phyloP scores from a whole-genome alignment of 2,797 vertebrate species.

The Amazona ochrocephala region DNA sequence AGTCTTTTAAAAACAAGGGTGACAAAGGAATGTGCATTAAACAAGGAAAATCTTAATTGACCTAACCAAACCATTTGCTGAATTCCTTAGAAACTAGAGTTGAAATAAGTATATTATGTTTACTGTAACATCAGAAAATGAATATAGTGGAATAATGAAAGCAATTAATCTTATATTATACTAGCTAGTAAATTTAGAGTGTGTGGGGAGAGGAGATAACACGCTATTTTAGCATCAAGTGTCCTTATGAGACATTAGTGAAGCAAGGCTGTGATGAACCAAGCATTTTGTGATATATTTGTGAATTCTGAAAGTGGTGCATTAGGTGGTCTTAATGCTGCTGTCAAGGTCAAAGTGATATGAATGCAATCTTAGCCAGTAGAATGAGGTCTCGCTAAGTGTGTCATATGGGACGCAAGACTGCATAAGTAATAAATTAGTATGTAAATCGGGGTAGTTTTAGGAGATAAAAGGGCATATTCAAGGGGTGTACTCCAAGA shows the following conservation, averaged over 20 bases:
- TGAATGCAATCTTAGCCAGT: neutral
- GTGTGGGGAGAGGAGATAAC: neutral
- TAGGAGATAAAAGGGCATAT: neutral
- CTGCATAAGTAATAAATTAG: slow-evolving; percentile 6
- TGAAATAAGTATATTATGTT: neutral
- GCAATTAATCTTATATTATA: slow-evolving; percentile 15
- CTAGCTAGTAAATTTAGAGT: neutral
- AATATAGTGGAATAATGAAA: neutral
- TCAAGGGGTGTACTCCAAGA: neutral
- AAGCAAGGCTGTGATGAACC: neutral
- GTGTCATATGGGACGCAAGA: neutral
- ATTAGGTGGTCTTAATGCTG: neutral
- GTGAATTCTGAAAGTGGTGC: neutral
- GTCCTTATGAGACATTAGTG: neutral
- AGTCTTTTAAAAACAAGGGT: neutral
- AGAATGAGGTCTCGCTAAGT: neutral
- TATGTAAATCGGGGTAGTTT: slow-evolving; percentile 10
- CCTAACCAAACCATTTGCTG: neutral
- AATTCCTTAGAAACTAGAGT: neutral
- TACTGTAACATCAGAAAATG: neutral
- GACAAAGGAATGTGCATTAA: neutral
- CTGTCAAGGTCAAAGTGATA: neutral
- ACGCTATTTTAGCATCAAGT: neutral
- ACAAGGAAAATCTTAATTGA: neutral
- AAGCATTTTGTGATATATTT: neutral